Conservation (phyloP, 2,888 invertebrate species). For the Archips xylosteana region DNA sequence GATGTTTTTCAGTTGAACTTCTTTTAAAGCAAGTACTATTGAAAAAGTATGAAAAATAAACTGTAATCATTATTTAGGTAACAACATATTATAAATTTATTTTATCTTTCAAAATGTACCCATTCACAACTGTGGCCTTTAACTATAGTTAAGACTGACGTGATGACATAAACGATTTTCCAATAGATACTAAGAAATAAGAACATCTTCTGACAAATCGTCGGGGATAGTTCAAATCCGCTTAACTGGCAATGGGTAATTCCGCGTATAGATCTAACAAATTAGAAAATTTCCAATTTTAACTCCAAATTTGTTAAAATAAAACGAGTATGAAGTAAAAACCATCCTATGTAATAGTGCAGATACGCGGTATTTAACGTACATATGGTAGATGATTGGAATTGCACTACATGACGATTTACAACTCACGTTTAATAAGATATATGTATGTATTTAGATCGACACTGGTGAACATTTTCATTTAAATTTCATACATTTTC, state of each 20-base stretch:
- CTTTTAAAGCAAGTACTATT: too few relatives aligned
- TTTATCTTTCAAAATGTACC: slow-evolving; percentile 10
- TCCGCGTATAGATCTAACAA: too few relatives aligned
- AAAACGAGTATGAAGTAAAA: too few relatives aligned
- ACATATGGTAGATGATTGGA: too few relatives aligned
- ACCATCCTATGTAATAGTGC: too few relatives aligned
- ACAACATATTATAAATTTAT: background rate
- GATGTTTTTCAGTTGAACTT: background rate
- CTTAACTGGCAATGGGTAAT: too few relatives aligned
- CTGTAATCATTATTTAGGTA: slow-evolving; percentile 1
- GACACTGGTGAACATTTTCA: background rate
- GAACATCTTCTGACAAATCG: too few relatives aligned
- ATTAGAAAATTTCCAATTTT: too few relatives aligned
- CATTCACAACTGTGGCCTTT: slow-evolving; percentile 29
- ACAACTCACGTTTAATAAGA: background rate
- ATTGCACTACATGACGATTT: background rate
- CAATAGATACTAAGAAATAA: slow-evolving; percentile 19
- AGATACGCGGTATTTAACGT: too few relatives aligned
- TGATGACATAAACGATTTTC: slow-evolving; percentile 31
- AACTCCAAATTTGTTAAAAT: too few relatives aligned
- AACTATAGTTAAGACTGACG: slow-evolving; percentile 34
- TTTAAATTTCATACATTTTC: background rate
- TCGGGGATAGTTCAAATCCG: too few relatives aligned
- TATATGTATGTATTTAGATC: background rate
- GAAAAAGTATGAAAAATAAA: background rate